A percentile compares a stretch with the other conserved stretches of the same genome.
phyloP scores from a whole-genome alignment of 2,113 vertebrate species.

The Gopherus evgoodei region DNA sequence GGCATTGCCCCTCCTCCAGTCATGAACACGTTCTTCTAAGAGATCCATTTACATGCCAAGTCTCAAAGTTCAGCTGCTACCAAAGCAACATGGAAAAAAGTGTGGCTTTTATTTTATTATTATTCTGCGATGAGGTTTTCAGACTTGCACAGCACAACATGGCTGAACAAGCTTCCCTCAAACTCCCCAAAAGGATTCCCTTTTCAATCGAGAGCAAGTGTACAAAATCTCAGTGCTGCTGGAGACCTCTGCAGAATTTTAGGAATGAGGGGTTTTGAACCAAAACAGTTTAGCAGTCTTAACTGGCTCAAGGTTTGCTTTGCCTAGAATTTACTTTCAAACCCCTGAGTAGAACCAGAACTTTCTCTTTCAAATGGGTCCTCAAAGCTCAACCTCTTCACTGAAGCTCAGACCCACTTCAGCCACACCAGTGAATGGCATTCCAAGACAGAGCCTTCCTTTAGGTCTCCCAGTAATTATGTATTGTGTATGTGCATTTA shows the following conservation, averaged over 20 bases:
- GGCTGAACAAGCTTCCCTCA: not conserved
- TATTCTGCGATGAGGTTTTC: conserved; percentile 48
- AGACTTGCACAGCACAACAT: conserved; percentile 33
- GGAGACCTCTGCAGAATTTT: conserved; percentile 4
- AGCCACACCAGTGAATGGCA: not conserved
- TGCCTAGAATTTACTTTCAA: not conserved
- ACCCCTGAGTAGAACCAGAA: not conserved
- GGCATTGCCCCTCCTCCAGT: conserved; percentile 17
- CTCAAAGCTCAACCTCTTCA: not conserved
- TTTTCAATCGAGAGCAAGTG: not conserved
- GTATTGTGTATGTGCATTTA: not conserved
- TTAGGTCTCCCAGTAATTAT: not conserved
- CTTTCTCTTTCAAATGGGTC: not conserved
- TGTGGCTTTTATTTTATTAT: conserved; percentile 42
- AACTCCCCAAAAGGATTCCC: conserved; percentile 34
- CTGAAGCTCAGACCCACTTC: not conserved
- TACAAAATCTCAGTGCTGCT: not conserved
- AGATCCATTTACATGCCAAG: conserved; percentile 66
- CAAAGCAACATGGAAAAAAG: conserved; percentile 55
- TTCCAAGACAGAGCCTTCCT: not conserved
- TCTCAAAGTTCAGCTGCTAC: conserved; percentile 69
- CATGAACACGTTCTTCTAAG: conserved; percentile 45
- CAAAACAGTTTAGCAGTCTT: not conserved
- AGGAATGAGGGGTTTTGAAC: conserved; percentile 13
- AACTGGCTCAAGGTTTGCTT: not conserved